These are phyloP conservation scores for Mayetiola destructor DNA, from an alignment of 2,888 invertebrate genomes.

Conservation along the genomic window DNA sequence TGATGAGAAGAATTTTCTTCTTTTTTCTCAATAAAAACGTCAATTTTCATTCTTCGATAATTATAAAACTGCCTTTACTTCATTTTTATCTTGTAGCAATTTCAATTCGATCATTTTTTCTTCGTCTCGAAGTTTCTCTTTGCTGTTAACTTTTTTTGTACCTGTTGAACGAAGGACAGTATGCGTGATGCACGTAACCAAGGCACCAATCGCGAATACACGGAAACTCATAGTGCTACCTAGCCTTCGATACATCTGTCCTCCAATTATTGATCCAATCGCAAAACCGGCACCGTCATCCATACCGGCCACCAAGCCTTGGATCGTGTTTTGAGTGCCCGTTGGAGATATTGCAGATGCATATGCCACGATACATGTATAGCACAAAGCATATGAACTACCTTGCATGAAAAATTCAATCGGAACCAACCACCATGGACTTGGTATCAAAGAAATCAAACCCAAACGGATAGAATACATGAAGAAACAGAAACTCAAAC, in stretches of 20 bases:
- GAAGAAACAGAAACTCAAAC: constrained; percentile 61
- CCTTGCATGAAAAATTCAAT: constrained; percentile 73
- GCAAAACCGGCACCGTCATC: constrained; percentile 73
- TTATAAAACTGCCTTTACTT: too few species aligned
- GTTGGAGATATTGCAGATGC: constrained; percentile 50
- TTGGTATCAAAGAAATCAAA: constrained; percentile 57
- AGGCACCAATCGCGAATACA: constrained; percentile 34
- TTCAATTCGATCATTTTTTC: too few species aligned
- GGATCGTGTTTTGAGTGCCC: constrained; percentile 70
- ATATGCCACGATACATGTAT: constrained; percentile 63
- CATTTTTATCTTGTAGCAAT: too few species aligned
- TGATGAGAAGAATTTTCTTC: too few species aligned
- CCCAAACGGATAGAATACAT: constrained; percentile 61
- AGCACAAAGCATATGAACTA: constrained; percentile 68
- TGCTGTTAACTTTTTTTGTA: neutral
- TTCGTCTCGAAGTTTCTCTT: too few species aligned
- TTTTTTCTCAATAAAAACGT: too few species aligned
- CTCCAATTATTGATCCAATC: constrained; percentile 59
- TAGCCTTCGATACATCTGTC: constrained; percentile 46
- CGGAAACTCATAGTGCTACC: constrained; percentile 46
- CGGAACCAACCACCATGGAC: constrained; percentile 70
- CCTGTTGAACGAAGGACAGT: constrained; percentile 27
- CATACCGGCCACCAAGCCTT: constrained; percentile 76
- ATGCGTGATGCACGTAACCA: constrained; percentile 31
- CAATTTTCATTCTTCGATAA: too few species aligned